These are phyloP conservation scores for Corvus hawaiiensis DNA, from an alignment of 2,113 vertebrate species.

Conservation along the genomic window DNA sequence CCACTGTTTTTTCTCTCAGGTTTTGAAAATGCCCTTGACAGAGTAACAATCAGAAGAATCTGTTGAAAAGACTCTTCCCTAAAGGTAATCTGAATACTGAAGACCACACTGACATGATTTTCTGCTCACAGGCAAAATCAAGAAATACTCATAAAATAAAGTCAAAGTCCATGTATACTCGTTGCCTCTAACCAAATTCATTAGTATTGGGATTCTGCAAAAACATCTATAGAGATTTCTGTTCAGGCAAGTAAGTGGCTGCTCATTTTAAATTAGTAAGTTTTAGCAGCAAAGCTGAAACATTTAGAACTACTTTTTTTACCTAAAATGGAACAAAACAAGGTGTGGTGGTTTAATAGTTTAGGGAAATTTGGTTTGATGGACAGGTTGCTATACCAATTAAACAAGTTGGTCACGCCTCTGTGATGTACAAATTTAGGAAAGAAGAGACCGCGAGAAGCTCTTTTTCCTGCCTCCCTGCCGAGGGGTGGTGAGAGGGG, in stretches of 20 bases:
- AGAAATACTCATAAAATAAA: background rate
- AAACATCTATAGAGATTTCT: background rate
- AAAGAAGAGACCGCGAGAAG: no score
- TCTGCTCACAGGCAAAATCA: constrained; percentile 1
- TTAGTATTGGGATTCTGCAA: background rate
- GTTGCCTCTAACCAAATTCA: background rate
- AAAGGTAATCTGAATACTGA: background rate
- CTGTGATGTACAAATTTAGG: no score
- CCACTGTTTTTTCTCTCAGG: background rate
- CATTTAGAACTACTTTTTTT: background rate
- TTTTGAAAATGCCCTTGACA: background rate
- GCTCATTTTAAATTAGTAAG: background rate
- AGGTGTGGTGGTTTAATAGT: background rate
- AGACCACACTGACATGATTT: background rate
- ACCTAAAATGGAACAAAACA: background rate
- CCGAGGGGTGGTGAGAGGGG: no score
- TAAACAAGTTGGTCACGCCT: no score
- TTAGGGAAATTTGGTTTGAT: no score
- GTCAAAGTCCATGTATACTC: background rate
- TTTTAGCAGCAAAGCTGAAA: background rate
- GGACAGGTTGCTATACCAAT: no score
- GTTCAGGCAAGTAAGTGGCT: background rate
- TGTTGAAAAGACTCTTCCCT: background rate
- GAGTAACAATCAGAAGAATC: background rate
- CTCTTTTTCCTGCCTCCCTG: no score